Base-by-base conservation (phyloP, 1,140 invertebrate genomes). In the Drosophila athabasca region DNA sequence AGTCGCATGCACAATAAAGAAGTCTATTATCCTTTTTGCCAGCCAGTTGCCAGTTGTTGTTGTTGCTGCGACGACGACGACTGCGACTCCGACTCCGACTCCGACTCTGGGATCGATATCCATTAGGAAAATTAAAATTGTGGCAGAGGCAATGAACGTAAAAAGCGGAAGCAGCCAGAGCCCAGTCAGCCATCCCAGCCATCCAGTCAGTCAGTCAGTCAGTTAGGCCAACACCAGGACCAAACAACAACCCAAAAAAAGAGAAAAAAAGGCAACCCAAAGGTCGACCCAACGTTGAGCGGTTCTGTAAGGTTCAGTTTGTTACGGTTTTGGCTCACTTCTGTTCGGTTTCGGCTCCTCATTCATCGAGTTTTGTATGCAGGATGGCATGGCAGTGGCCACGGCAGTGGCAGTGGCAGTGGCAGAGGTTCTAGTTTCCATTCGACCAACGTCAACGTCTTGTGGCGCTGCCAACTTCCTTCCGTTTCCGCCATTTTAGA, bases 111-210 rank as follows among this genome's bases (percentile, higher is more conserved):
- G 85, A 91, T 91, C 90, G 90, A 91, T 91, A 91, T 91, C 90
- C 90, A 91, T 91, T 91, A 91, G 90, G 89, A 91, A 91, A 91
- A 91, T 91, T 91, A 91, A 90, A 91, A 91, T 90, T 91, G 89
- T 79, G 90, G 90, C 90, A 91, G 90, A 91, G 89, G 90, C 90
- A 91, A 91, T 90, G 90, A 91, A 91, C 90, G 90, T 85, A 87
- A 89, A 88, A 90, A 90, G 81, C 84, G 83, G 81, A 87, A 90
- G 71, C 89, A 75, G 83, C 65, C 73, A 80, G 35, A 39, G 52
- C 50, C 66, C 66, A 51, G 68, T 84, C 81, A 84, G 79, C 77
- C 65, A 71, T 60, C 61, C 66, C 75, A 73, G 65, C 61, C 44
- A 62, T 45, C 62, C 75, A 73, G 51, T 66, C 45, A 72, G 51